Evolutionary conservation across 1,140 invertebrate genomes (phyloP), one percentile per base, ranked within the genome.

Genomic region (Drosophila quadrilineata): DNA sequence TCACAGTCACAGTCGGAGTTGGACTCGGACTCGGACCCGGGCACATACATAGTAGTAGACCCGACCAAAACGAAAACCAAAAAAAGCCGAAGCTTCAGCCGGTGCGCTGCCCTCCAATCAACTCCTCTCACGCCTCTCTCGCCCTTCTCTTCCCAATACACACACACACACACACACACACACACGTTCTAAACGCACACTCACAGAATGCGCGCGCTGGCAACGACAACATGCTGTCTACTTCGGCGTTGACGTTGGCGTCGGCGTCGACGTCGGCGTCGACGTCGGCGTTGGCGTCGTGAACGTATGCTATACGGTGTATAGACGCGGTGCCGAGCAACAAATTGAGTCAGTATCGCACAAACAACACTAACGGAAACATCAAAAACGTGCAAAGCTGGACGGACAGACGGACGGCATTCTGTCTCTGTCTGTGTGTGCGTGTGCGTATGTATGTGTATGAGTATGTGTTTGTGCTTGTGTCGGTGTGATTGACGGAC

Each of bases 311-410:
- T 43, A 50, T 46, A n/a, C n/a, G n/a, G 56, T 64, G 71, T 69
- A 79, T 84, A 77, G 63, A 85, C 74, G 72, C 66, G 71, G 62
- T 85, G 77, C 74, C 73, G 79, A 84, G 79, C 79, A 84, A 84
- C 79, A 84, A 84, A 84, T 84, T 84, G 79, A 84, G 79, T 88
- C 80, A 88, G 86, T 88, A 88, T 88, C 86, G 86, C 86, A 88
- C 86, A 88, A 88, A 88, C 86, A 88, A 88, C 76, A 88, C 79
- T 77, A 88, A 88, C 86, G 86, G 86, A 73, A 88, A 88, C 86
- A 88, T 88, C 86, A 76, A n/a, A n/a, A n/a, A 70, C 80, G 80
- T 75, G 80, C 56, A 71, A 79, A 85, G 60, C 77, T 63, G 66
- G 48, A 60, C 57, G 58, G 53, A 70, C 50, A 54, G 71, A 80